phyloP scores from a whole-genome alignment of 2,113 vertebrate species.

The Ptyas mucosa region DNA sequence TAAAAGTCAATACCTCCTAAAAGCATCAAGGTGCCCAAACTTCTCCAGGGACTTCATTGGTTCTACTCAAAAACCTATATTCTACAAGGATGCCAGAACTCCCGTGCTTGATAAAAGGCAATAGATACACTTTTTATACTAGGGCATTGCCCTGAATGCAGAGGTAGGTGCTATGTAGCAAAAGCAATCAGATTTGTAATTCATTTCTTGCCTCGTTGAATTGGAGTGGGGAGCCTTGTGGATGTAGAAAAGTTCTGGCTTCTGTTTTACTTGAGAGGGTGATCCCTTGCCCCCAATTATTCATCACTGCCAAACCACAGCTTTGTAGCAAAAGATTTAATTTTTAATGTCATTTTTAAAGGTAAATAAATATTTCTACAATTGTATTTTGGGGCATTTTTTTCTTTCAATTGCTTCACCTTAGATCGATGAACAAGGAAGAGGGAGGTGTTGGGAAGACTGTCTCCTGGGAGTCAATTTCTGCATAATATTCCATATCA shows the following conservation, averaged over 20 bases:
- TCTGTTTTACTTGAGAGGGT: background rate
- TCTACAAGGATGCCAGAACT: background rate
- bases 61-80: background rate
- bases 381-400: background rate
- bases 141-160: background rate
- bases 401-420: background rate
- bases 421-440: background rate
- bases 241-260: background rate
- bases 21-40: background rate
- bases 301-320: constrained; percentile 20
- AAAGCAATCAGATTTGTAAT: background rate
- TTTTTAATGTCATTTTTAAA: constrained; percentile 26
- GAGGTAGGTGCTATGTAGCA: background rate
- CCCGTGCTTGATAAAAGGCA: background rate
- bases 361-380: constrained; percentile 24
- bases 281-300: background rate
- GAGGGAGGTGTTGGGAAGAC: background rate
- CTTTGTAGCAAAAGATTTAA: constrained; percentile 19
- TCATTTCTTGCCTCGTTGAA: background rate
- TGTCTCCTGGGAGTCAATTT: background rate
- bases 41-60: background rate
- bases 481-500: background rate
- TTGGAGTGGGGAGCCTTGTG: background rate
- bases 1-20: background rate
- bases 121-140: background rate